Evolutionary conservation across 2,888 invertebrate genomes (phyloP).

Genomic region (Andrena bucephala): DNA sequence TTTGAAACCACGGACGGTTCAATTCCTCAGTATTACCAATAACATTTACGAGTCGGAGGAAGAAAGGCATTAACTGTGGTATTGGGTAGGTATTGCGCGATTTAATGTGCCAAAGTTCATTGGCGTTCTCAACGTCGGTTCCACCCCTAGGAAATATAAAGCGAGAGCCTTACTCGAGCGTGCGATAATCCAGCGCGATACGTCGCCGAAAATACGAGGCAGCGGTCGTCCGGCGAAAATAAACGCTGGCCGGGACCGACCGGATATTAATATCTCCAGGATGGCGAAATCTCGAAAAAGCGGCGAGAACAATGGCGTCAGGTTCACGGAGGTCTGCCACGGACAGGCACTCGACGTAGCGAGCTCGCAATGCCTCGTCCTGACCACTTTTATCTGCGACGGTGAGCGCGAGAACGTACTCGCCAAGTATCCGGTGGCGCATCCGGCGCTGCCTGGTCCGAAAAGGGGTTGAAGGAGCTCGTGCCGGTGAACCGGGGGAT

Average conservation of each 20-base stretch:
- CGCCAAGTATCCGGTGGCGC: conserved; percentile 68
- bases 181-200: conserved; percentile 22
- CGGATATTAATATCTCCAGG: conserved; percentile 61
- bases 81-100: no score
- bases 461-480: conserved; percentile 54
- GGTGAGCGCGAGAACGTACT: conserved; percentile 67
- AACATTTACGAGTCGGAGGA: no score
- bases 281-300: conserved; percentile 57
- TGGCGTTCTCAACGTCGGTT: background rate
- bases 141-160: background rate
- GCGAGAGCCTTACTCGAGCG: background rate
- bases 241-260: conserved; percentile 31
- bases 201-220: conserved; percentile 38
- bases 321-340: conserved; percentile 58
- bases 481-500: conserved; percentile 3
- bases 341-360: conserved; percentile 63
- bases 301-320: conserved; percentile 62
- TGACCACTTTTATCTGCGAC: conserved; percentile 66
- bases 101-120: no score
- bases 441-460: conserved; percentile 56
- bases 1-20: no score
- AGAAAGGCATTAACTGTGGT: no score
- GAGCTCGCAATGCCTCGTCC: conserved; percentile 37
- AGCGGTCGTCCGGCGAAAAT: conserved; percentile 18
- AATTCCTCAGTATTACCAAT: no score